Evolutionary conservation across 2,797 vertebrate genomes (phyloP).

Genomic region (Rhincodon typus): DNA sequence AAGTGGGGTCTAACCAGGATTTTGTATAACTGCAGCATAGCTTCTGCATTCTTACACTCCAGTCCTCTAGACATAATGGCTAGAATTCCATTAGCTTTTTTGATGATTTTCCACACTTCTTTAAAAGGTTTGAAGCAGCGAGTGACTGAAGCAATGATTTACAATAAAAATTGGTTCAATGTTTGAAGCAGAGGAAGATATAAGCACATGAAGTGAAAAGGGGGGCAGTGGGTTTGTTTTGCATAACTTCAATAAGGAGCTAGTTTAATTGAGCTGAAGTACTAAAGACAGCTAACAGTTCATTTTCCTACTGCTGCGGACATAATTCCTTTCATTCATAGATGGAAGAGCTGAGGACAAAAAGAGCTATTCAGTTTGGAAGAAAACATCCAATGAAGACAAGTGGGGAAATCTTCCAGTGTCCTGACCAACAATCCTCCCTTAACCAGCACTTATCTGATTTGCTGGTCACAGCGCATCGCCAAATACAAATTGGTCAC

Average conservation of each 20-base stretch:
- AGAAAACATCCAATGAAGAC: background rate
- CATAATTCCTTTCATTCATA: background rate
- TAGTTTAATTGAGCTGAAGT: too few relatives aligned
- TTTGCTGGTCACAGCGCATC: background rate
- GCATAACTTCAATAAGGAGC: background rate
- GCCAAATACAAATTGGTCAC: background rate
- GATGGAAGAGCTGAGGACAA: background rate
- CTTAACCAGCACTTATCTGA: background rate
- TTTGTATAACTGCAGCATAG: too few relatives aligned
- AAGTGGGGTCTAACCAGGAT: too few relatives aligned
- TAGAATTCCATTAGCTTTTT: too few relatives aligned
- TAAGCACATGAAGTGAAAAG: background rate
- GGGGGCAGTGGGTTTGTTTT: background rate
- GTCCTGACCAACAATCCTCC: background rate
- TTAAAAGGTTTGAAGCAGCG: background rate
- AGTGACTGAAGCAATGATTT: background rate
- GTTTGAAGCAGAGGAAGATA: background rate
- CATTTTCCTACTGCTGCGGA: background rate
- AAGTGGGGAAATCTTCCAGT: background rate
- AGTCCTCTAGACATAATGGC: too few relatives aligned
- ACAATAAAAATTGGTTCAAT: background rate
- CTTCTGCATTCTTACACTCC: too few relatives aligned
- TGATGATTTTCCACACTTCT: background rate
- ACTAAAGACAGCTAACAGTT: background rate
- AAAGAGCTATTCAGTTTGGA: background rate